phyloP scores from a whole-genome alignment of 2,888 invertebrate species.

The Dimorphilus gyrociliatus region DNA sequence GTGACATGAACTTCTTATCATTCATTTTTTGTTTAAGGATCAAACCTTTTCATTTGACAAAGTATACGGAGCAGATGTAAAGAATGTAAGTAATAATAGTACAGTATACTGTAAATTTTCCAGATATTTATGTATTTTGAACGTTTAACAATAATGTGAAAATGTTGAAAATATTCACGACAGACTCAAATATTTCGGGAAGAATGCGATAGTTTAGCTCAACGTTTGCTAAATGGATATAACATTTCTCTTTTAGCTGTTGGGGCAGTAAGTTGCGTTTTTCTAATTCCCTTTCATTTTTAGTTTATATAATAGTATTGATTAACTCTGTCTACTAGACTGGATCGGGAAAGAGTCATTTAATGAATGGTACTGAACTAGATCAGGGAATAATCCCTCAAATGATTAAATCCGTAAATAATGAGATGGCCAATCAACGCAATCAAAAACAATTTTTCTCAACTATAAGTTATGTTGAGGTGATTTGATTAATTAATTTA shows the following conservation, averaged over 20 bases:
- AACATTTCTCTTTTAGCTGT: conserved; percentile 25
- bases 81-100: conserved; percentile 17
- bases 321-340: conserved; percentile 11
- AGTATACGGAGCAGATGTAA: conserved; percentile 18
- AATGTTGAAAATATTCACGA: conserved; percentile 5
- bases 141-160: neutral
- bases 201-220: conserved; percentile 19
- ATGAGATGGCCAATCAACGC: no score
- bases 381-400: conserved; percentile 28
- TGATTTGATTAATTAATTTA: no score
- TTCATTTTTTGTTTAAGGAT: conserved; percentile 17
- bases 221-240: conserved; percentile 24
- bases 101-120: conserved; percentile 2
- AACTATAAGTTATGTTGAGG: no score
- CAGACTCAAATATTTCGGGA: conserved; percentile 23
- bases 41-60: conserved; percentile 23
- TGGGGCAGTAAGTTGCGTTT: conserved; percentile 21
- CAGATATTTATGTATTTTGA: conserved; percentile 7
- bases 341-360: conserved; percentile 24
- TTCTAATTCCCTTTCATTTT: neutral
- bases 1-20: no score
- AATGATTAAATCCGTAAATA: conserved; percentile 8
- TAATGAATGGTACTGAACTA: conserved; percentile 23
- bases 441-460: no score
- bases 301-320: conserved; percentile 1